Evolutionary conservation across 1,140 invertebrate genomes (phyloP).

Genomic region (Drosophila kepulauana): DNA sequence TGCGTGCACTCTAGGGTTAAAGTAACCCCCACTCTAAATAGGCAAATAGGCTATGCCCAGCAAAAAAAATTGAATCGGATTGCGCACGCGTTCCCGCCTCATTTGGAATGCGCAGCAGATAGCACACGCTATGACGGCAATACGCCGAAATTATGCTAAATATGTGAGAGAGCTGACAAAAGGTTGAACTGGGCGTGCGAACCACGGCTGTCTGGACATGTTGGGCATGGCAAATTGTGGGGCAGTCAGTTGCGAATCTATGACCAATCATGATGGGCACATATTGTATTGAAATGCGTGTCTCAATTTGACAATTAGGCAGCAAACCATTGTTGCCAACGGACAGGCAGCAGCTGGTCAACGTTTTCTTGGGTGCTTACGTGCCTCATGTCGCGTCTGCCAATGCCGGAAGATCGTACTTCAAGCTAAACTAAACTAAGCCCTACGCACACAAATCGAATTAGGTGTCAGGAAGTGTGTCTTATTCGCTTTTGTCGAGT

Average conservation of each 20-base stretch:
- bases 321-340: conserved; percentile 3
- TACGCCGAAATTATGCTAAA: conserved; percentile 43
- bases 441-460: conserved; percentile 38
- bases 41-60: conserved; percentile 42
- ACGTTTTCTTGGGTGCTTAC: conserved; percentile 39
- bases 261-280: conserved; percentile 27
- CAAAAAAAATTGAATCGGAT: conserved; percentile 40
- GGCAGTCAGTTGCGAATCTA: conserved; percentile 4
- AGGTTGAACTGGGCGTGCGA: conserved; percentile 61
- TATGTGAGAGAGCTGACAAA: conserved; percentile 45
- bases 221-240: conserved; percentile 55
- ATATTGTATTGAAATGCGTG: conserved; percentile 33
- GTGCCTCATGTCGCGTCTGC: conserved; percentile 47
- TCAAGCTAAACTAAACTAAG: background rate
- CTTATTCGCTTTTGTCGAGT: conserved; percentile 40
- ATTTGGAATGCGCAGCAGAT: conserved; percentile 58
- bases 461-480: conserved; percentile 51
- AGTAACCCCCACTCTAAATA: conserved; percentile 16
- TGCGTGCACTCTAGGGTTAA: conserved; percentile 20
- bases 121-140: conserved; percentile 6
- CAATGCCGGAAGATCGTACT: conserved; percentile 58
- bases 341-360: conserved; percentile 18
- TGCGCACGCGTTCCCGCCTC: conserved; percentile 65
- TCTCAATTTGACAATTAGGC: conserved; percentile 34
- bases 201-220: conserved; percentile 42